These are phyloP conservation scores for Colinus virginianus DNA, from an alignment of 2,113 vertebrate genomes.

Conservation along the genomic window DNA sequence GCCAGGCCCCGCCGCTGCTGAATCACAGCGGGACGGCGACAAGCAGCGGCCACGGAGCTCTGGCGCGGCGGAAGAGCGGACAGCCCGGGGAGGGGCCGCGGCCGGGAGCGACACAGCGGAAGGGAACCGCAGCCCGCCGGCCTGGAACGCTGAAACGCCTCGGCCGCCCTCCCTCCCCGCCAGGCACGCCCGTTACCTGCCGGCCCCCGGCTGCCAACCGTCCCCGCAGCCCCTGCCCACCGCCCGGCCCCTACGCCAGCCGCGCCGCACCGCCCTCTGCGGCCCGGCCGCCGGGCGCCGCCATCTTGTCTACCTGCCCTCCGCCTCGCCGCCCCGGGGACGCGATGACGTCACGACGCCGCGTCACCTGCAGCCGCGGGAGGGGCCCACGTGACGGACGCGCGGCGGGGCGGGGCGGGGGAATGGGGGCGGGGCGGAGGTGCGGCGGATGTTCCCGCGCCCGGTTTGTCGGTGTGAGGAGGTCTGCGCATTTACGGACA, in stretches of 20 bases:
- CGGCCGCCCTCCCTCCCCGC: no score
- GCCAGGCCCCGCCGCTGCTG: neutral
- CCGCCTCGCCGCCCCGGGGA: neutral
- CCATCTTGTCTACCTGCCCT: constrained; percentile 54
- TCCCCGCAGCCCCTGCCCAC: neutral
- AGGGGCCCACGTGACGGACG: no score
- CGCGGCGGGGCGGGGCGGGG: no score
- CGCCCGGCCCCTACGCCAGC: neutral
- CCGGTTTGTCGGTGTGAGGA: no score
- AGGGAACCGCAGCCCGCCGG: neutral
- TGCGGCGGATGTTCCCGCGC: no score
- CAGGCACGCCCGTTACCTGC: neutral
- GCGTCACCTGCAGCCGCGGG: neutral
- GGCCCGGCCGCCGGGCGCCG: neutral
- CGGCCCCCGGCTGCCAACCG: neutral
- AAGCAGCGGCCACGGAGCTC: no score
- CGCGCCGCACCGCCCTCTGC: neutral
- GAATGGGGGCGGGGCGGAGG: no score
- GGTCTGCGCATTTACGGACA: no score
- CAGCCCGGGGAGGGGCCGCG: neutral
- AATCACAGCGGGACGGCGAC: neutral
- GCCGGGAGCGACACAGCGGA: no score
- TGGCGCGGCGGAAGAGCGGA: no score
- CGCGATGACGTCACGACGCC: neutral
- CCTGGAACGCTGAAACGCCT: no score